A percentile compares a stretch with the other conserved stretches of the same genome.
These are phyloP conservation scores for Danaus melanippus DNA, from an alignment of 1,140 invertebrate species.

Conservation along the genomic window DNA sequence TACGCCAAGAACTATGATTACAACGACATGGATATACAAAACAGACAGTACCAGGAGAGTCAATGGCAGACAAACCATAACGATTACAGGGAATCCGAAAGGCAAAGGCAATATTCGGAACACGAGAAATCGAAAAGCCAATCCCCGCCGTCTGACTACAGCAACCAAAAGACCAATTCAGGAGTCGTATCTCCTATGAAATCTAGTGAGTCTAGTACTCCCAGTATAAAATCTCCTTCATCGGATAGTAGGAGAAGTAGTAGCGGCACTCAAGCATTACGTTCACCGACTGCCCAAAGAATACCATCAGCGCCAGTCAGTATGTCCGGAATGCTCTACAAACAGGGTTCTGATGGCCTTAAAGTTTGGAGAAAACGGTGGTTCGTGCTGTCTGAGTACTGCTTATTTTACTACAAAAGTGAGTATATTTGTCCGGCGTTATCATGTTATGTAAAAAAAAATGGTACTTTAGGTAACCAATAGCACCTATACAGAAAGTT, in stretches of 20 bases:
- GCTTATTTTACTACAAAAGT: constrained; percentile 97
- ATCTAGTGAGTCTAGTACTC: constrained; percentile 65
- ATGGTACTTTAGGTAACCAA: not conserved
- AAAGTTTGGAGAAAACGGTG: constrained; percentile 96
- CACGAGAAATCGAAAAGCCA: constrained; percentile 43
- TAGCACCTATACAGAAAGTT: no score
- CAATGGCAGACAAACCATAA: constrained; percentile 54
- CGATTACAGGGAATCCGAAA: constrained; percentile 46
- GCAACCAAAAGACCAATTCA: constrained; percentile 43
- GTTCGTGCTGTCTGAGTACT: constrained; percentile 95
- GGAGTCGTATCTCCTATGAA: constrained; percentile 55
- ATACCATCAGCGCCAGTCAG: constrained; percentile 85
- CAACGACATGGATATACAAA: constrained; percentile 48
- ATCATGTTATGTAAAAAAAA: constrained; percentile 5
- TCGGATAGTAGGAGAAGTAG: constrained; percentile 77
- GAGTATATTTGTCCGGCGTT: constrained; percentile 38
- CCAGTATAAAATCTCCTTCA: constrained; percentile 69
- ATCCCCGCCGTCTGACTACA: constrained; percentile 49
- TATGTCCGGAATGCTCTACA: constrained; percentile 91
- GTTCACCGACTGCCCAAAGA: constrained; percentile 84
- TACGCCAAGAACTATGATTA: constrained; percentile 57
- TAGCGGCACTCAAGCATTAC: constrained; percentile 74
- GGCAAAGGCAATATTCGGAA: constrained; percentile 31
- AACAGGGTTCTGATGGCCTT: constrained; percentile 91
- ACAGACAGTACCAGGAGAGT: constrained; percentile 47